These are phyloP conservation scores for Erpetoichthys calabaricus DNA, from an alignment of 2,797 vertebrate species.

Conservation along the genomic window DNA sequence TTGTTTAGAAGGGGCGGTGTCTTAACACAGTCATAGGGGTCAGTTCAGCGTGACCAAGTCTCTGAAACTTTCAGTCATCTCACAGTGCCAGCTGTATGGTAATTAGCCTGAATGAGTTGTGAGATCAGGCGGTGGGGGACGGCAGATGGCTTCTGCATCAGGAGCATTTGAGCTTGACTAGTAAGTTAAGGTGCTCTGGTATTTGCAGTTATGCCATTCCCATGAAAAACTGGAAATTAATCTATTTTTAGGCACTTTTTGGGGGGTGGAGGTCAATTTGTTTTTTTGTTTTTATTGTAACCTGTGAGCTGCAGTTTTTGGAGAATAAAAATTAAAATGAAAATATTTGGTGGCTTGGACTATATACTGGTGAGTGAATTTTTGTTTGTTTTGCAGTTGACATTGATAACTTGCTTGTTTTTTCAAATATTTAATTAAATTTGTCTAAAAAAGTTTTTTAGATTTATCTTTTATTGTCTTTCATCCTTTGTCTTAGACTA, in stretches of 20 bases:
- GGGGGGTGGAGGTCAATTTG: not conserved
- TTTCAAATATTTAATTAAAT: too few species aligned
- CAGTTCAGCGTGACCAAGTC: slow-evolving; percentile 14
- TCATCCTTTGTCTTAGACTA: too few species aligned
- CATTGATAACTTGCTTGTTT: too few species aligned
- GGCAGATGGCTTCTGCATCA: slow-evolving; percentile 35
- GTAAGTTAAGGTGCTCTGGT: slow-evolving; percentile 1
- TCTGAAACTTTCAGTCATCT: not conserved
- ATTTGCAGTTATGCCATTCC: too few species aligned
- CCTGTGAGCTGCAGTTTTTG: not conserved
- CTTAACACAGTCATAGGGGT: slow-evolving; percentile 10
- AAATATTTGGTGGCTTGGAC: slow-evolving; percentile 58
- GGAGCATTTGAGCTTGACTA: slow-evolving; percentile 7
- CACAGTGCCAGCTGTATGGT: slow-evolving; percentile 62
- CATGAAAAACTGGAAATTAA: too few species aligned
- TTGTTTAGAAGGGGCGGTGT: slow-evolving; percentile 14
- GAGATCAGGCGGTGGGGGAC: slow-evolving; percentile 19
- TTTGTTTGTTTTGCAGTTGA: slow-evolving; percentile 1
- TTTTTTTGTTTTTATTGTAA: slow-evolving; percentile 1
- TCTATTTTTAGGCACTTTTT: not conserved
- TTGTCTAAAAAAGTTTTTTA: too few species aligned
- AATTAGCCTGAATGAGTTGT: slow-evolving; percentile 38
- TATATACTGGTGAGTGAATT: slow-evolving; percentile 56
- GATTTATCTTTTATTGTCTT: too few species aligned
- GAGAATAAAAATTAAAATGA: slow-evolving; percentile 43